Evolutionary conservation across 2,888 invertebrate species (phyloP).

Genomic region (Fragum sueziense): DNA sequence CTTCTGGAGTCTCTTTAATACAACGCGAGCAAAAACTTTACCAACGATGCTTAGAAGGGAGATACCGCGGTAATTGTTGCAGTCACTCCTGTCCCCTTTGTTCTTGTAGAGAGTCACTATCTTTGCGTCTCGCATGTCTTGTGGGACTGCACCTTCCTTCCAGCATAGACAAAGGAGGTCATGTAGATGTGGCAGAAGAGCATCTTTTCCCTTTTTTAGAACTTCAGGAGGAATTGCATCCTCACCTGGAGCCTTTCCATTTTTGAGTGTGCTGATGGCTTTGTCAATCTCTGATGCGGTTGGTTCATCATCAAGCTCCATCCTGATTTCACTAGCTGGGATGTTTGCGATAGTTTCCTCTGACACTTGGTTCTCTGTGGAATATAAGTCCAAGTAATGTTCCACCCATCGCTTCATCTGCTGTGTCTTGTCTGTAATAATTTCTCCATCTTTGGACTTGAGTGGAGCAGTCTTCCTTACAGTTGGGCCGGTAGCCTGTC

Average conservation of each 20-base stretch:
- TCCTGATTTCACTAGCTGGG: background rate
- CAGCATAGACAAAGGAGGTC: slow-evolving; percentile 15
- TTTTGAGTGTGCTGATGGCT: background rate
- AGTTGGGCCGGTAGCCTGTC: background rate
- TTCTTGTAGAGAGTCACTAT: background rate
- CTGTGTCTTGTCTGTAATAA: background rate
- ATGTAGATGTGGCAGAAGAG: background rate
- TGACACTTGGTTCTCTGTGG: slow-evolving; percentile 12
- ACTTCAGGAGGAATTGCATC: slow-evolving; percentile 13
- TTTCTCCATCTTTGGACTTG: background rate
- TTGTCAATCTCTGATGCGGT: background rate
- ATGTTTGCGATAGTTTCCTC: background rate
- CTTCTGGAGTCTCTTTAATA: no score
- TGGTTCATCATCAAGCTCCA: slow-evolving; percentile 13
- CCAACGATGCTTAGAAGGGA: slow-evolving; percentile 16
- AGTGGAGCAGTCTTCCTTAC: background rate
- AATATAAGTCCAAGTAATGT: slow-evolving; percentile 11
- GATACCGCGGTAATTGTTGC: background rate
- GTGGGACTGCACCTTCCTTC: background rate
- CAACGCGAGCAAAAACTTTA: no score
- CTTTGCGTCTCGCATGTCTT: background rate
- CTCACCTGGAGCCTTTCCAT: background rate
- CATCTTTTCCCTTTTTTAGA: background rate
- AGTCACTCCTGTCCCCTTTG: background rate
- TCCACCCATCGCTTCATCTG: slow-evolving; percentile 12